Evolutionary conservation across 2,113 vertebrate genomes (phyloP).

Genomic region (Carassius auratus): DNA sequence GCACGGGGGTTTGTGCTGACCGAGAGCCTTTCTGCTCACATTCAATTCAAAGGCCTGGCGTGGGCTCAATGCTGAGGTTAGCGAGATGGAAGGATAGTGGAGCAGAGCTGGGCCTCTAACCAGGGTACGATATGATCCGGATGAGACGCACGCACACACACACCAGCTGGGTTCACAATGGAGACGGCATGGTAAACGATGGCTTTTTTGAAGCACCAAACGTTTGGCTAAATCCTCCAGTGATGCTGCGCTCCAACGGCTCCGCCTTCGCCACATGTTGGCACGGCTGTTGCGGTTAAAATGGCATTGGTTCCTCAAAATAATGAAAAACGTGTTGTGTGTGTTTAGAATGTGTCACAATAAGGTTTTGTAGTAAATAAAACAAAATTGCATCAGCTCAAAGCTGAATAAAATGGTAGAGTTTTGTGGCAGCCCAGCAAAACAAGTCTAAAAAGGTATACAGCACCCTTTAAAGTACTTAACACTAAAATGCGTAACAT

Average conservation of each 20-base stretch:
- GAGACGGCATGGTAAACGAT: slow-evolving; percentile 29
- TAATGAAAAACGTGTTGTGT: slow-evolving; percentile 31
- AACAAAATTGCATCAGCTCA: neutral
- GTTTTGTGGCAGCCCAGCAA: slow-evolving; percentile 19
- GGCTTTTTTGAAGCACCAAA: neutral
- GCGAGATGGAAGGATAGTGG: slow-evolving; percentile 66
- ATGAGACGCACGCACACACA: slow-evolving; percentile 21
- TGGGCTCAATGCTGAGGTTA: slow-evolving; percentile 73
- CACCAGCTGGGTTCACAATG: slow-evolving; percentile 39
- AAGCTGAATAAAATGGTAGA: neutral
- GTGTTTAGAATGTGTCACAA: slow-evolving; percentile 29
- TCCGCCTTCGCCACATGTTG: neutral
- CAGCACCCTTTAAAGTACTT: neutral
- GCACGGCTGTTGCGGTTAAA: slow-evolving; percentile 5
- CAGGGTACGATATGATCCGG: slow-evolving; percentile 59
- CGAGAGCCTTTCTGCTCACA: slow-evolving; percentile 70
- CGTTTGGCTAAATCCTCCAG: slow-evolving; percentile 22
- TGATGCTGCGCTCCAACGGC: slow-evolving; percentile 3
- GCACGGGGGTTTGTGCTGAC: slow-evolving; percentile 75
- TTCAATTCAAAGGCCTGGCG: slow-evolving; percentile 76
- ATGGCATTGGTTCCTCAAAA: neutral
- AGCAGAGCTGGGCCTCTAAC: slow-evolving; percentile 46
- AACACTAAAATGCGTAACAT: neutral
- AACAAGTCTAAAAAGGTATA: neutral
- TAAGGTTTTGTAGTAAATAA: slow-evolving; percentile 16